Base-by-base conservation (phyloP, 2,797 vertebrate genomes). In the Chelon auratus region DNA sequence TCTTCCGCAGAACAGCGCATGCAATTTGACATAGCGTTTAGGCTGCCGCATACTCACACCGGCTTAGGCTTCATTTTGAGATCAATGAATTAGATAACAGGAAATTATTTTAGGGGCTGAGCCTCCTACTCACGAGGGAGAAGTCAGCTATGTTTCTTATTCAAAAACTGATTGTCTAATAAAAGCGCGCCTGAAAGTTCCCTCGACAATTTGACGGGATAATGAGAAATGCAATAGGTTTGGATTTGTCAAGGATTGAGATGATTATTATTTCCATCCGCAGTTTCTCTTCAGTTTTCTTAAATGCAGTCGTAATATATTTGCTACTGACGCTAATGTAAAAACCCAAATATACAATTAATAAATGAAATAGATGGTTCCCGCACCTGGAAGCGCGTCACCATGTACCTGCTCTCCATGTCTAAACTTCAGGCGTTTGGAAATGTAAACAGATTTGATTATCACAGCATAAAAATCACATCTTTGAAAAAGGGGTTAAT, bases 81-180 rank as follows among this genome's bases (percentile, higher is more conserved):
- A 92, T 92, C 83, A 85, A 85, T 86, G 82, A 86, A 78, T 81
- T 51, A 87, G 91, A 92, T 91, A 92, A 81, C 43, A 59, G 86
- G 74, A 78, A 87, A 90, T 91, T 82, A 91, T 92, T 92, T 90
- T 87, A 85, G 86, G 85, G 88, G 82, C 82, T 87, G 85, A 86
- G 82, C 84, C 81, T 79, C 71, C 68, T 50, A 58, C 73, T 88
- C 89, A 81, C 80, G 13, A 72, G 86, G 86, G 91, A 86, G 55
- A 81, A 70, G 72, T 68, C 80, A 52, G 77, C 81, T 84, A 66
- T 86, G 85, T 90, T 85, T 85, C 89, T 86, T 87, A 90, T 89
- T 89, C 79, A 83, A 78, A 87, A 81, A 36, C 61, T 67, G 87
- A 90, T 91, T 90, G 89, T 92, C 84, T 91, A 60, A 75, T 84